Conservation (phyloP, 2,888 invertebrate species). For the Tenthredo distinguenda region DNA sequence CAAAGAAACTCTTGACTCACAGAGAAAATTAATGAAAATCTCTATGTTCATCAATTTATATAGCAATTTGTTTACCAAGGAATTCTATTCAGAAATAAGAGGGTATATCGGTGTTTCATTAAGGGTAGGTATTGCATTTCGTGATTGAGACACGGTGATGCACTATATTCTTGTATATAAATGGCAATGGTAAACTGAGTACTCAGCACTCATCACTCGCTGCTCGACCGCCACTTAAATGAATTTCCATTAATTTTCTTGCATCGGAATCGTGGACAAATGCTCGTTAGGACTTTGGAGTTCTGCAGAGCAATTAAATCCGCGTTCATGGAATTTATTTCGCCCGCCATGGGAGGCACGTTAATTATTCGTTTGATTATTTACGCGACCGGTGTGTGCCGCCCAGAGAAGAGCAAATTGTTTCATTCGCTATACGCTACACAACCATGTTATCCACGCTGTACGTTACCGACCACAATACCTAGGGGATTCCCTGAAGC, state of each 20-base stretch:
- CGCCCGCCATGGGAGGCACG: constrained; percentile 8
- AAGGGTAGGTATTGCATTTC: background rate
- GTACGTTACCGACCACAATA: constrained; percentile 1
- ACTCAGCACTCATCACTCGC: constrained; percentile 1
- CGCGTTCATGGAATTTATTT: constrained; percentile 40
- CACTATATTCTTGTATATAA: background rate
- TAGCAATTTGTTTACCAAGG: no score
- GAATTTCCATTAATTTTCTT: constrained; percentile 37
- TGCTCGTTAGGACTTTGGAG: constrained; percentile 42
- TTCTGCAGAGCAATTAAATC: constrained; percentile 40
- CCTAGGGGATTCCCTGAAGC: constrained; percentile 9
- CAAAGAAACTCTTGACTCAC: no score
- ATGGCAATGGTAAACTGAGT: constrained; percentile 16
- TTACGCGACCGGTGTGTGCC: constrained; percentile 25
- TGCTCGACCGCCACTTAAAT: constrained; percentile 28
- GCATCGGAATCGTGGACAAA: constrained; percentile 37
- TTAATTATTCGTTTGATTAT: constrained; percentile 51
- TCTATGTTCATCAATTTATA: no score
- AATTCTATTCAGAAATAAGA: background rate
- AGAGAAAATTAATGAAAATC: background rate
- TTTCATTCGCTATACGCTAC: constrained; percentile 11
- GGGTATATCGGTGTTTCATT: background rate
- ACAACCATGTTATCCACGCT: background rate
- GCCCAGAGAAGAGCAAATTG: constrained; percentile 30
- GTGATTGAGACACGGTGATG: background rate